Base-by-base conservation (phyloP, 1,140 invertebrate genomes). In the Micrasema longulum region DNA sequence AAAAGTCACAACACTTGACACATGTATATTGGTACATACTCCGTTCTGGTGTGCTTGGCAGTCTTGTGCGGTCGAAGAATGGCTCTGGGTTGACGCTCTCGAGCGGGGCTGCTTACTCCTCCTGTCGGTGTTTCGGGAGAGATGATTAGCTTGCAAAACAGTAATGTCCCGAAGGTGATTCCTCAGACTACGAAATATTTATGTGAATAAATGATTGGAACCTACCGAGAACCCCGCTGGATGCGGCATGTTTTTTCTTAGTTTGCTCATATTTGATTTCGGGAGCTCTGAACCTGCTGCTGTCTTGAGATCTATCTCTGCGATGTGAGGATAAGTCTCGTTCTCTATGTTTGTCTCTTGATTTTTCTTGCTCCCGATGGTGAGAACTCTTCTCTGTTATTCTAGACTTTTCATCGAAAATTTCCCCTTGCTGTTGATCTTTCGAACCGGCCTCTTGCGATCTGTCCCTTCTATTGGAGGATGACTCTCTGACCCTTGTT, bases 1-100 rank as follows among this genome's bases (percentile, higher is more conserved):
- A 14, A 45, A 16, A 14, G 10, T 75, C 62, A 75, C 66, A 75
- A 47, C 57, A 75, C 12, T n/a, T 72, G 69, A 66, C 73, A 75
- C 66, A 75, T 68, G 55, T 71, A 71, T 75, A 75, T 69, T n/a
- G 69, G 69, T 75, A 75, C 73, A 45, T 75, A 75, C 73, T 75
- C 73, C 73, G 73, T 75, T 66, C 69, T 57, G n/a, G n/a, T 36
- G 60, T 53, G 69, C 48, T 60, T 47, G 66, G 41, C 22, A 47
- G 10, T 20, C 50, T 64, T 22, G 52, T 35, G 22, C 43, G 43
- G 3, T 35, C 36, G n/a, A n/a, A n/a, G n/a, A n/a, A n/a, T n/a
- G n/a, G n/a, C n/a, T n/a, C n/a, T n/a, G n/a, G n/a, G 35, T 35
- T 43, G 14, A 16, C 57, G 18, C 16, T 43, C 57, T 7, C 20